These are phyloP conservation scores for Cylindroiulus punctatus DNA, from an alignment of 2,888 invertebrate species.

Conservation along the genomic window DNA sequence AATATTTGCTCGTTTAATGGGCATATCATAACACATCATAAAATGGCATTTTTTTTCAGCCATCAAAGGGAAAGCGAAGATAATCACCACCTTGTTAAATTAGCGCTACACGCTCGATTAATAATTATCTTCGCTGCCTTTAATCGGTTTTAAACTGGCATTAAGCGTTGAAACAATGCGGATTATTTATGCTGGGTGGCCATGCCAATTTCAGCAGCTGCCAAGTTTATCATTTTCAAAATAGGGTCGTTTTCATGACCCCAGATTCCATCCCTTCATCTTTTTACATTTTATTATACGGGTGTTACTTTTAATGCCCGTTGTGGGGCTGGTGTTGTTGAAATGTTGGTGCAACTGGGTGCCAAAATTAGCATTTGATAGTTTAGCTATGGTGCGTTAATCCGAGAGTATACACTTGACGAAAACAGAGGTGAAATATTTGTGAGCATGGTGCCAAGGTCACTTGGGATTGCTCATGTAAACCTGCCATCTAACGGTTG, in stretches of 20 bases:
- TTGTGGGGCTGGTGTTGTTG: neutral
- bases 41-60: neutral
- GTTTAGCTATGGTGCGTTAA: neutral
- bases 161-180: neutral
- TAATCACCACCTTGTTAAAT: slow-evolving; percentile 23
- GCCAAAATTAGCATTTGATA: neutral
- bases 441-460: neutral
- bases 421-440: neutral
- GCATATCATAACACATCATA: neutral
- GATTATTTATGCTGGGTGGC: neutral
- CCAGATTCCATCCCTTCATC: too few relatives aligned
- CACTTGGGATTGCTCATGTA: neutral
- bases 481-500: neutral
- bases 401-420: neutral
- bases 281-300: slow-evolving; percentile 2
- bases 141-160: neutral
- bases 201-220: neutral
- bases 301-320: neutral
- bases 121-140: slow-evolving; percentile 28
- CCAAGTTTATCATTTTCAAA: slow-evolving; percentile 29
- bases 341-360: neutral
- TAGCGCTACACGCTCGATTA: slow-evolving; percentile 19
- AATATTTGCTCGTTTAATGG: neutral
- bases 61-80: neutral
- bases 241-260: neutral